Base-by-base conservation (phyloP, 2,797 vertebrate species). In the Mus minutoides region DNA sequence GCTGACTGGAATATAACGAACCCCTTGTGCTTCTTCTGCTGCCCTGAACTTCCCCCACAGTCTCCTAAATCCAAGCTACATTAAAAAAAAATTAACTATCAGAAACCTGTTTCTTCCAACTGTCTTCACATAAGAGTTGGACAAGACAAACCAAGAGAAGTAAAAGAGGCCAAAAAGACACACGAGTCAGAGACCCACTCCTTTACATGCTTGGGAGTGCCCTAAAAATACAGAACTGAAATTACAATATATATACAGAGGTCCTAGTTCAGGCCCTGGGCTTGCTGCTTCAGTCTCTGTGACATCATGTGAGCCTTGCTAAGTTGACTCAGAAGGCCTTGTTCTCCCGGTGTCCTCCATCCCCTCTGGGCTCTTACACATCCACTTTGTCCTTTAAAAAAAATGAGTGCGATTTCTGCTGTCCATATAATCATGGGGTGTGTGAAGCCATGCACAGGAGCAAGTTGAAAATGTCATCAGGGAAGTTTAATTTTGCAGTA, bases 11-110 rank as follows among this genome's bases (percentile, higher is more conserved):
- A 99, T 99, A 98, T 99, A 99, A 76, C 99, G 98, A 97, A 99
- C 90, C 19, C 99, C 99, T 99, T 99, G 97, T 90, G 99, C 98
- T 98, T 98, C 99, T 98, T 99, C 99, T 94, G 99, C 99, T 87
- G 99, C 99, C 99, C 99, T 99, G 97, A 99, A 97, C 97, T 99
- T 99, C 92, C 99, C 99, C 99, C 62, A 99, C 98, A 2, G 99
- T 99, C 98, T 99, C 99, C 98, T 99, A 98, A 97, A 99, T 98
- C 99, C 99, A 99, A 0, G 99, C 99, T 97, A 99, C 99, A 49
- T 97, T 99, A 96, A 99, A n/a, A n/a, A 67, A n/a, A 69, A n/a
- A 98, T 99, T 99, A 0, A 99, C 99, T 98, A n/a, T 69, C 40
- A 84, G 98, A 98, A 99, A 99, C 97, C 99, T 99, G 98, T 99